These are phyloP conservation scores for Pachyseris speciosa DNA, from an alignment of 64 coral and sea anemone species.

Conservation along the genomic window DNA sequence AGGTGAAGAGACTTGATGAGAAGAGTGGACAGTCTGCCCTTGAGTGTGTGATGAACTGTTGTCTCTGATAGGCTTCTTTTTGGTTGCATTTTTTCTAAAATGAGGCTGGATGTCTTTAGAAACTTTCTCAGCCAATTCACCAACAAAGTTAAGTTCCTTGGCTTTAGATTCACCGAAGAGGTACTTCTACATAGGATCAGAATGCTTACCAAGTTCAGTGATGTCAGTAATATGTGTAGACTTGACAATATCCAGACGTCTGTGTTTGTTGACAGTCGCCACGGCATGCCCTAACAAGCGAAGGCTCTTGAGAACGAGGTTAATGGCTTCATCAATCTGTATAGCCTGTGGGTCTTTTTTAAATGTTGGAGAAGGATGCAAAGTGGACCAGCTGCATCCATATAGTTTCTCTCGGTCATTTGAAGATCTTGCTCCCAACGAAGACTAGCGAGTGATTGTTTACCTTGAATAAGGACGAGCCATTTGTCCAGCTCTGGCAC, in stretches of 20 bases:
- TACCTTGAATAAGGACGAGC: background rate
- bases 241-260: no score
- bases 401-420: background rate
- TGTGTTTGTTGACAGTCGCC: no score
- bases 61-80: background rate
- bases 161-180: no score
- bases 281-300: background rate
- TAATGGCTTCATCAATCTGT: no score
- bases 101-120: background rate
- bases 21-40: background rate
- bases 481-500: constrained; percentile 20
- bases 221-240: no score
- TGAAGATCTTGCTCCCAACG: background rate
- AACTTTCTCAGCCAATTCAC: background rate
- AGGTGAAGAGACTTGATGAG: background rate
- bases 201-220: no score
- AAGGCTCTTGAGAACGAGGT: background rate
- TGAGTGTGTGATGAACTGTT: background rate
- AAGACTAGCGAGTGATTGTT: background rate
- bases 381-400: background rate
- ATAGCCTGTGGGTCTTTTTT: background rate
- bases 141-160: no score
- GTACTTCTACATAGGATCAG: no score
- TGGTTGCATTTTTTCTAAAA: background rate
- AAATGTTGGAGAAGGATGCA: background rate